Evolutionary conservation across 2,113 vertebrate genomes (phyloP).

Genomic region (Agelaius phoeniceus): DNA sequence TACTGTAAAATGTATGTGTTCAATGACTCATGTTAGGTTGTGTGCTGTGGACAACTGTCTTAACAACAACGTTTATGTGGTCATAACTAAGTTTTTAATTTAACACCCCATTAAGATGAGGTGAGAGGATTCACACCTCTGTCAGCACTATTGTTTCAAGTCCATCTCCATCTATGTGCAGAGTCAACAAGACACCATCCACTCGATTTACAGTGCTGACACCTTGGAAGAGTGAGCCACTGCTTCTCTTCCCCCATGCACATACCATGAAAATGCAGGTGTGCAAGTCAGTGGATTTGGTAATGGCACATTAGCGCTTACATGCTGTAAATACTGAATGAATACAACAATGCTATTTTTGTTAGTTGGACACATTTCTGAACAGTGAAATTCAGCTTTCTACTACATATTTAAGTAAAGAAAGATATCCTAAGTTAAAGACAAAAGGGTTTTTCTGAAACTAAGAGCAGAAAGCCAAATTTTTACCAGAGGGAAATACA

Average conservation of each 20-base stretch:
- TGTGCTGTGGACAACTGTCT: background rate
- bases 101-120: conserved; percentile 54
- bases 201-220: background rate
- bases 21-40: conserved; percentile 58
- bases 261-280: background rate
- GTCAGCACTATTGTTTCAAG: conserved; percentile 38
- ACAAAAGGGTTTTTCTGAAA: background rate
- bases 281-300: background rate
- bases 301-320: background rate
- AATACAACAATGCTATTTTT: background rate
- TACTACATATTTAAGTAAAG: background rate
- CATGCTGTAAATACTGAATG: background rate
- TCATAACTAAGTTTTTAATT: conserved; percentile 61
- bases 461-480: background rate
- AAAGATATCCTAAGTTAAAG: background rate
- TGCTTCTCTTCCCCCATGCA: background rate
- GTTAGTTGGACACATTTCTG: background rate
- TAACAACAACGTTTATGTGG: conserved; percentile 45
- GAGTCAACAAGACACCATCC: background rate
- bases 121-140: conserved; percentile 36
- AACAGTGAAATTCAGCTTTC: background rate
- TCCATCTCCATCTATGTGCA: background rate
- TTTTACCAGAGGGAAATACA: background rate
- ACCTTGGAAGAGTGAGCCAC: background rate
- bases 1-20: conserved; percentile 52